Conservation (phyloP, 2,888 invertebrate genomes). For the Hydraecia micacea region DNA sequence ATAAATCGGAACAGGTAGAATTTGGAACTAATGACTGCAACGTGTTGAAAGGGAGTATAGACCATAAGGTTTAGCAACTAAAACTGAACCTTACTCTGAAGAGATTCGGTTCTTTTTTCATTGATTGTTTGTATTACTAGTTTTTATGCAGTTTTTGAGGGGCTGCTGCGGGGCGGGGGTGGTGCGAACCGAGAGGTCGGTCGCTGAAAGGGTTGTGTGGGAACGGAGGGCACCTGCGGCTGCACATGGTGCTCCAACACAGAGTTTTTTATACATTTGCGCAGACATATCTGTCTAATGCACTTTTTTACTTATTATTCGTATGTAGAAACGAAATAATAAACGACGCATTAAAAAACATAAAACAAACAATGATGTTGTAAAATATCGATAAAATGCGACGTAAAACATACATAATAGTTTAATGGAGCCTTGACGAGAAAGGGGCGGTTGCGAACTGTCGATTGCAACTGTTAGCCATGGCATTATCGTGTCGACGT, state of each 20-base stretch:
- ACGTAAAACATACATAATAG: slow-evolving; percentile 70
- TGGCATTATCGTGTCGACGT: slow-evolving; percentile 87
- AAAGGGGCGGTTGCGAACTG: slow-evolving; percentile 83
- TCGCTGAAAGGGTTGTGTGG: slow-evolving; percentile 90
- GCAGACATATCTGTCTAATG: slow-evolving; percentile 87
- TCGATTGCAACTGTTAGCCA: slow-evolving; percentile 85
- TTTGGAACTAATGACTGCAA: slow-evolving; percentile 83
- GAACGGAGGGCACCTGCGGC: slow-evolving; percentile 90
- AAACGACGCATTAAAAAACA: slow-evolving; percentile 32
- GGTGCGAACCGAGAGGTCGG: slow-evolving; percentile 76
- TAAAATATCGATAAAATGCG: slow-evolving; percentile 58
- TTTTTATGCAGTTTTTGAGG: slow-evolving; percentile 81
- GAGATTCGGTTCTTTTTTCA: slow-evolving; percentile 37
- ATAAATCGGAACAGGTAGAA: slow-evolving; percentile 90
- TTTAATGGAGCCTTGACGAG: slow-evolving; percentile 73
- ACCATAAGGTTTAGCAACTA: slow-evolving; percentile 16
- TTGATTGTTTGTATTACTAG: slow-evolving; percentile 68
- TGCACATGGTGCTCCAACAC: slow-evolving; percentile 88
- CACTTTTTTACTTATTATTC: slow-evolving; percentile 85
- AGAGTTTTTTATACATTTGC: slow-evolving; percentile 87
- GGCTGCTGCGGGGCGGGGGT: slow-evolving; percentile 75
- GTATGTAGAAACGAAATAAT: slow-evolving; percentile 63
- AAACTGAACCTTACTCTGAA: slow-evolving; percentile 51
- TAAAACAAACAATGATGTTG: slow-evolving; percentile 64
- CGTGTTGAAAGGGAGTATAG: slow-evolving; percentile 68